These are phyloP conservation scores for Raphicerus campestris DNA, from an alignment of 2,113 vertebrate genomes.

Conservation along the genomic window DNA sequence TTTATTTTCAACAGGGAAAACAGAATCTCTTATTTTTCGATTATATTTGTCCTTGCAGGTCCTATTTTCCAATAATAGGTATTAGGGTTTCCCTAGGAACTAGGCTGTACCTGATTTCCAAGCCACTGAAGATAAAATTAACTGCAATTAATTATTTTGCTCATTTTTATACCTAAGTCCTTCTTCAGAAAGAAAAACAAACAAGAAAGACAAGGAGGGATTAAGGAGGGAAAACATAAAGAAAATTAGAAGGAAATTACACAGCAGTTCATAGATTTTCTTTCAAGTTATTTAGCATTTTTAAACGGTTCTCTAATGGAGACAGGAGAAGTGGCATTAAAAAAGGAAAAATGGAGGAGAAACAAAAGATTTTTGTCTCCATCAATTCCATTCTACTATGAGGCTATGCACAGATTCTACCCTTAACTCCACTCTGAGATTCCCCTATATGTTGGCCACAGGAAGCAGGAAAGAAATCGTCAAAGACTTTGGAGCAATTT, in stretches of 20 bases:
- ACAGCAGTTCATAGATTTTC: background rate
- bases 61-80: background rate
- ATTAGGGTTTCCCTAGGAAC: background rate
- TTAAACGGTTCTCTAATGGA: background rate
- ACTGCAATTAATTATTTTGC: background rate
- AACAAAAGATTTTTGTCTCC: background rate
- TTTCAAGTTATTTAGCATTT: slow-evolving; percentile 23
- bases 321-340: background rate
- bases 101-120: background rate
- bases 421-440: background rate
- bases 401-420: background rate
- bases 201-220: background rate
- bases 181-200: background rate
- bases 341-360: background rate
- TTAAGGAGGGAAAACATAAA: background rate
- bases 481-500: background rate
- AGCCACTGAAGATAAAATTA: slow-evolving; percentile 17
- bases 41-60: background rate
- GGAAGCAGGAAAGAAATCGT: background rate
- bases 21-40: background rate
- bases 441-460: background rate
- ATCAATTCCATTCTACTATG: background rate
- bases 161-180: background rate
- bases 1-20: background rate
- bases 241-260: background rate